Evolutionary conservation across 2,797 vertebrate genomes (phyloP).

Genomic region (Cryptoprocta ferox): DNA sequence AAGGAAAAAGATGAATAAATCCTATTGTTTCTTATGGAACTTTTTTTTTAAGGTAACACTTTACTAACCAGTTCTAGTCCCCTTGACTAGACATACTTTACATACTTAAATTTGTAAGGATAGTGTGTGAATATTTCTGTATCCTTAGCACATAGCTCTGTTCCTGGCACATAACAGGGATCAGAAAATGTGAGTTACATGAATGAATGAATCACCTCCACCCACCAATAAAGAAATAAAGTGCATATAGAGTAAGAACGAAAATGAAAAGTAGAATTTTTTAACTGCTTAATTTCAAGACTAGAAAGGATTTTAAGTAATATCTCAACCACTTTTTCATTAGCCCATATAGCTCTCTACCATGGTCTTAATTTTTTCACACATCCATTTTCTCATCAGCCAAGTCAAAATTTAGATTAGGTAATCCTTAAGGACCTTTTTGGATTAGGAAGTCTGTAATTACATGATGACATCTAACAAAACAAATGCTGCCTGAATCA

Average conservation of each 20-base stretch:
- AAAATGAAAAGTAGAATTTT: not conserved
- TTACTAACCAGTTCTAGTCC: not conserved
- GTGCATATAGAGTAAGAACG: not conserved
- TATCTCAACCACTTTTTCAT: not conserved
- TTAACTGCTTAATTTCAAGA: not conserved
- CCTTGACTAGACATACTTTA: not conserved
- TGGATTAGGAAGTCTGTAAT: not conserved
- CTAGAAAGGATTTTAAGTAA: not conserved
- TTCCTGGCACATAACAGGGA: not conserved
- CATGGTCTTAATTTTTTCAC: not conserved
- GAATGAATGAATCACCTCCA: not conserved
- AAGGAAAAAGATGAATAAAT: not conserved
- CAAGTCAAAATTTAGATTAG: not conserved
- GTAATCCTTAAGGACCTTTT: not conserved
- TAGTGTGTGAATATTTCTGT: not conserved
- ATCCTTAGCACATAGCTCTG: not conserved
- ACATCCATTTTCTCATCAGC: not conserved
- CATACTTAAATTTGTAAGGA: not conserved
- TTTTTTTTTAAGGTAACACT: not conserved
- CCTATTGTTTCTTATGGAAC: not conserved
- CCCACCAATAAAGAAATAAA: not conserved
- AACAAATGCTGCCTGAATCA: conserved; percentile 1
- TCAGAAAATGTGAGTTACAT: conserved; percentile 4
- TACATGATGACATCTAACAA: not conserved
- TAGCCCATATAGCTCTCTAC: not conserved